Conservation (phyloP, 2,888 invertebrate species). For the Horisme vitalbata region DNA sequence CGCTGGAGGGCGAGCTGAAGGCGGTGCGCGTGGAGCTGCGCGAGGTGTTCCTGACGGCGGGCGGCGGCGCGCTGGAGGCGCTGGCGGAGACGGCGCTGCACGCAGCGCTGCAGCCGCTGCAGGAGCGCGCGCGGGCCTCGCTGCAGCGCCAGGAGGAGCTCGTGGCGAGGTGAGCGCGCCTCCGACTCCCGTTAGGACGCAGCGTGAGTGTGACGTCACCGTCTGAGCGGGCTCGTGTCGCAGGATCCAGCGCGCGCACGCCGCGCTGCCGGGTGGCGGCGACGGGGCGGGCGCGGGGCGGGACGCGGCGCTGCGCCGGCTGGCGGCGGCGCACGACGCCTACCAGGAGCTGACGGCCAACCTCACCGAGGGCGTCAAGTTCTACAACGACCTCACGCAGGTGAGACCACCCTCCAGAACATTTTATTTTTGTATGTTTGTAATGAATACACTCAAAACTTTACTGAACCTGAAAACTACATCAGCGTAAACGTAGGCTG, state of each 20-base stretch:
- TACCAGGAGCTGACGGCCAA: constrained; percentile 95
- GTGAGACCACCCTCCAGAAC: constrained; percentile 50
- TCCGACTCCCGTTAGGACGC: too few species aligned
- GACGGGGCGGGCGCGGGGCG: constrained; percentile 75
- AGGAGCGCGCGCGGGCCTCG: constrained; percentile 66
- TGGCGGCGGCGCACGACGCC: constrained; percentile 96
- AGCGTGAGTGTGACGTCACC: constrained; percentile 26
- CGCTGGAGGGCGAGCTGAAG: constrained; percentile 88
- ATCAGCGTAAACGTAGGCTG: too few species aligned
- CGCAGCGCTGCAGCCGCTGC: constrained; percentile 82
- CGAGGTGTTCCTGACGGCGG: constrained; percentile 60
- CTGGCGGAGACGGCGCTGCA: constrained; percentile 92
- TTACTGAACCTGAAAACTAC: background rate
- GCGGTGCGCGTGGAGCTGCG: constrained; percentile 85
- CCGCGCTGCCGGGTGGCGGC: constrained; percentile 83
- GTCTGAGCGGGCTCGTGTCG: too few species aligned
- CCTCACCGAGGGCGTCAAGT: constrained; percentile 97
- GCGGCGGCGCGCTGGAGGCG: constrained; percentile 94
- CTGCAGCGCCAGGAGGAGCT: constrained; percentile 51
- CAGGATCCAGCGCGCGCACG: constrained; percentile 70
- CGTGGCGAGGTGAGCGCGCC: background rate
- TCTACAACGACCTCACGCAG: constrained; percentile 96
- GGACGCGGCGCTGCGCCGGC: constrained; percentile 90
- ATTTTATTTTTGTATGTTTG: too few species aligned
- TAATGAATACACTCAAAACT: too few species aligned